Base-by-base conservation (phyloP, 2,888 invertebrate species). In the Patella pellucida region DNA sequence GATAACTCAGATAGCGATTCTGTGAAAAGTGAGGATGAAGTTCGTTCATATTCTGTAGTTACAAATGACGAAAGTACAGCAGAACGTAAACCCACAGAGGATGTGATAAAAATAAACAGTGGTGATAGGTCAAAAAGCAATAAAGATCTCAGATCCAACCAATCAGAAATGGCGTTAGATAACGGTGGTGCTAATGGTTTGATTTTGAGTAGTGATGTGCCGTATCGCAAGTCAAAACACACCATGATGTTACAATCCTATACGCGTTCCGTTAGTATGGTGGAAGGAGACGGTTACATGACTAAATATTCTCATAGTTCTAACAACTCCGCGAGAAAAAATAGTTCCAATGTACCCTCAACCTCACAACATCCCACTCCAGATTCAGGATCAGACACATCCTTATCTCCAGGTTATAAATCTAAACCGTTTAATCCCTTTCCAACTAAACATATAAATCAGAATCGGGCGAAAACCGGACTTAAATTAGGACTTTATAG, bases 401-500 rank as follows among this genome's bases (percentile, higher is more conserved):
- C 71, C 14, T 11, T 69, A 31, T 52, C 68, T 15, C 62, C 69
- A 71, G 76, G 62, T 51, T 76, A 68, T 67, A 78, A 68, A 77
- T 73, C 75, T 16, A 86, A 85, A 73, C 83, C 86, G 11, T 88
- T 88, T 75, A 88, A 89, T 79, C 90, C 90, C 5, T 90, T 90
- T 76, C 89, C 90, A 5, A 84, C 85, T 62, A 86, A 87, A 77
- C 87, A 88, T 74, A 79, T 89, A 71, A 90, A 87, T 83, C 81
- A 84, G 76, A 87, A 88, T 72, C 78, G 89, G 56, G 87, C 88
- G 2, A 86, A 85, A 73, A 87, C 88, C 71, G 90, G 90, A 0
- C 80, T 90, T 7, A 88, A 87, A 71, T 81, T 91, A 5, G 91
- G 91, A 4, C 82, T 91, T 71, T 91, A 91, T 81, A 87, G 85